Evolutionary conservation across 1,140 invertebrate genomes (phyloP).

Genomic region (Heliconius melpomene): DNA sequence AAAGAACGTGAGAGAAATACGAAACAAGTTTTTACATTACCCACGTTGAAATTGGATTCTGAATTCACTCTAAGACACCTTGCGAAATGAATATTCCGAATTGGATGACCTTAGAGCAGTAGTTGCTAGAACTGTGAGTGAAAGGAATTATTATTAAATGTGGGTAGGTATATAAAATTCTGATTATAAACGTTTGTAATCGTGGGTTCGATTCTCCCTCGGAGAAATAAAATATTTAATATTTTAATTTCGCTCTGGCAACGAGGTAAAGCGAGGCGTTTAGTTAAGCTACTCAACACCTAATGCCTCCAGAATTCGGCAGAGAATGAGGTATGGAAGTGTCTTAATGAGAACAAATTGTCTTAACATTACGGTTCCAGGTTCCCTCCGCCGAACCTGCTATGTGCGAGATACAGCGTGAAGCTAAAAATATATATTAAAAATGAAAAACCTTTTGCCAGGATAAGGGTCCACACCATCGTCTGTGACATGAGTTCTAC

Average conservation of each 20-base stretch:
- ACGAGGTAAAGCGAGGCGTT: not conserved
- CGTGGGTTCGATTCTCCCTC: too few species aligned
- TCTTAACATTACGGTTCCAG: too few species aligned
- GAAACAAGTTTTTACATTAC: constrained; percentile 26
- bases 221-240: not conserved
- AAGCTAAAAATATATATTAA: not conserved
- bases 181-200: not conserved
- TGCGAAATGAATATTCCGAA: constrained; percentile 25
- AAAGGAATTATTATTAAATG: not conserved
- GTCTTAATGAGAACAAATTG: not conserved
- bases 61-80: constrained; percentile 19
- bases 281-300: not conserved
- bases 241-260: not conserved
- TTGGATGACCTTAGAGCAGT: not conserved
- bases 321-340: not conserved
- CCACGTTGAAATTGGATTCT: constrained; percentile 22
- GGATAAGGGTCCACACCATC: too few species aligned
- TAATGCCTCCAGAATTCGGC: not conserved
- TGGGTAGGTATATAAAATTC: not conserved
- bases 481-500: too few species aligned
- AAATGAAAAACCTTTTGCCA: too few species aligned
- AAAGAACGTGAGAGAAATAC: constrained; percentile 20
- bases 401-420: not conserved
- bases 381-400: not conserved
- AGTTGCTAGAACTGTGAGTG: constrained; percentile 1